Evolutionary conservation across 2,797 vertebrate genomes (phyloP), one percentile per base, ranked within the genome.

Genomic region (Sternarchorhynchus goeldii): DNA sequence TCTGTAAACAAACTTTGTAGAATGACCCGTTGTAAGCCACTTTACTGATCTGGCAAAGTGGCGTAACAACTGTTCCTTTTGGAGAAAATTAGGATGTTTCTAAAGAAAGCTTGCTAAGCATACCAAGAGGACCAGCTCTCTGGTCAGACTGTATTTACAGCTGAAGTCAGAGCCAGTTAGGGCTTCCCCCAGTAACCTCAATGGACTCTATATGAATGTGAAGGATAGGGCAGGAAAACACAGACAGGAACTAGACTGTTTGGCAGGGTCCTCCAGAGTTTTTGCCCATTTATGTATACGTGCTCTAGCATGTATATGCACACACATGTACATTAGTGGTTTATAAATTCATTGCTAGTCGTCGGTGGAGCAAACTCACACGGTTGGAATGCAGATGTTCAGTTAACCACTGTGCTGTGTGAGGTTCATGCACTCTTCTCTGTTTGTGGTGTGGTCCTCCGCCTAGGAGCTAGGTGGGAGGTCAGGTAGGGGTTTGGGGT

Each of bases 281-380:
- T 84, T 88, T 88, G 87, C 87, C 88, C 67, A 53, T 88, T 77
- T 90, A 90, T 65, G 41, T 29, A 34, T 71, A 25, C 71, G 60
- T 65, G 32, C 45, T 41, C 32, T 17, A 59, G 56, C 36, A 31
- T 65, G 64, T 83, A 86, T 90, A 89, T 89, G 77, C 84, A 91
- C 87, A 88, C 90, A 87, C 83, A 89, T 92, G 88, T 85, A 84
- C 86, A 83, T 89, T 90, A 91, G 77, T 8, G 91, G 90, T 90
- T 92, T 90, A 91, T 91, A 92, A 91, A 91, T 91, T 88, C 90
- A 88, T 87, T 91, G 88, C 91, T 92, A 92, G 90, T 90, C 36
- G 68, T 58, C 76, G 68, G 41, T 83, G 73, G 76, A 72, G 70
- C 73, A 36, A 72, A 55, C 18, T 64, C 41, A 34, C 56, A 67